Conservation (phyloP, 2,113 vertebrate genomes). For the Speoplatyrhinus poulsoni region DNA sequence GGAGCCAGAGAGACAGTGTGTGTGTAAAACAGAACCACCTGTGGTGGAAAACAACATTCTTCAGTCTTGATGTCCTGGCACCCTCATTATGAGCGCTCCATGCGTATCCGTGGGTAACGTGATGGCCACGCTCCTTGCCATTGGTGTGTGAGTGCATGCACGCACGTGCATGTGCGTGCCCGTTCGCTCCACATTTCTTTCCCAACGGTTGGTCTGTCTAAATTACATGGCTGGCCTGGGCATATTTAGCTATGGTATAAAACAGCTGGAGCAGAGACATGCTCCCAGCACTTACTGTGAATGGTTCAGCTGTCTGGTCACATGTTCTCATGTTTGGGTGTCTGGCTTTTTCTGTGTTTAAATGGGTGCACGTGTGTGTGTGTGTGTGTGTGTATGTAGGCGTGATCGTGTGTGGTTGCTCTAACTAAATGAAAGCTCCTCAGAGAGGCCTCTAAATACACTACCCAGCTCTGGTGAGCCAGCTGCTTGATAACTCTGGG, state of each 20-base stretch:
- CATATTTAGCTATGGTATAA: conserved; percentile 60
- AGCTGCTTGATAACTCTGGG: conserved; percentile 31
- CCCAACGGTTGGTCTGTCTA: conserved; percentile 24
- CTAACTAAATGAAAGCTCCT: conserved; percentile 28
- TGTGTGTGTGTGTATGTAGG: neutral
- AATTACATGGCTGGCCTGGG: conserved; percentile 61
- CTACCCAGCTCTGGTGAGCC: conserved; percentile 11
- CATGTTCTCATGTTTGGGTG: conserved; percentile 22
- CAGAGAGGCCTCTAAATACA: conserved; percentile 28
- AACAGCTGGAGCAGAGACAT: conserved; percentile 59
- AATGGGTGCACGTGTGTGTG: too few relatives aligned
- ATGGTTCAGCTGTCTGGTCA: conserved; percentile 50
- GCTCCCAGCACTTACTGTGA: conserved; percentile 31
- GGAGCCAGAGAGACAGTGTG: too few relatives aligned
- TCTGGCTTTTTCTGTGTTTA: too few relatives aligned
- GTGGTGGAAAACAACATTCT: neutral
- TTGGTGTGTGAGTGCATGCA: conserved; percentile 27
- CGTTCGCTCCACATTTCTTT: conserved; percentile 13
- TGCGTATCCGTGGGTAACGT: too few relatives aligned
- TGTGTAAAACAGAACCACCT: too few relatives aligned
- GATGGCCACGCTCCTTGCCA: neutral
- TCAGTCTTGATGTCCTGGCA: neutral
- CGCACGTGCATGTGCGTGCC: neutral
- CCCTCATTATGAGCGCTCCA: neutral
- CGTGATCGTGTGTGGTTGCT: conserved; percentile 9